Conservation (phyloP, 2,888 invertebrate genomes). For the Sturmia bella region DNA sequence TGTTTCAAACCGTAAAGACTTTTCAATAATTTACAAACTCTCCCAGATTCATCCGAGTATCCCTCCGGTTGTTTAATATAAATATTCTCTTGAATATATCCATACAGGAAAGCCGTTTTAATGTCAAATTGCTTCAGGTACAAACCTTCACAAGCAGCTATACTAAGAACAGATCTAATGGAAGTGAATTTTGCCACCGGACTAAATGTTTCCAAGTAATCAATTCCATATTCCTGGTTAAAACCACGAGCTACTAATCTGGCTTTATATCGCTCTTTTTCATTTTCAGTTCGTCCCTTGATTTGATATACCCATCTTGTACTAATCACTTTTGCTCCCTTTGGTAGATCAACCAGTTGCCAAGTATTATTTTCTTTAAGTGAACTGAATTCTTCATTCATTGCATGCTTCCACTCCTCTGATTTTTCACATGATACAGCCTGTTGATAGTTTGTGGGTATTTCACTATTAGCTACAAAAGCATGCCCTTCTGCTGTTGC, state of each 20-base stretch:
- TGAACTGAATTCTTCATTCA: constrained; percentile 68
- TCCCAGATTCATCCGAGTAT: constrained; percentile 36
- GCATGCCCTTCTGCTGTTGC: constrained; percentile 13
- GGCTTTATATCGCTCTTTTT: constrained; percentile 37
- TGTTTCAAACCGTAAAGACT: constrained; percentile 73
- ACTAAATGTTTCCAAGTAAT: constrained; percentile 69
- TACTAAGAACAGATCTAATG: constrained; percentile 62
- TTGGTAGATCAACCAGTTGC: constrained; percentile 52
- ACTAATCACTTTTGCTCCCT: constrained; percentile 57
- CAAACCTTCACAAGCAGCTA: constrained; percentile 63
- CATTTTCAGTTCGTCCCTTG: constrained; percentile 10
- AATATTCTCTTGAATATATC: constrained; percentile 61
- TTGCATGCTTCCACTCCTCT: constrained; percentile 69
- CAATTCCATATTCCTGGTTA: constrained; percentile 52
- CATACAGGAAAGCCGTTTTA: constrained; percentile 70
- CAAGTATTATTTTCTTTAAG: constrained; percentile 63
- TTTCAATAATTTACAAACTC: constrained; percentile 68
- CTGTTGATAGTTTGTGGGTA: constrained; percentile 55
- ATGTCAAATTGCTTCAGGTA: constrained; percentile 69
- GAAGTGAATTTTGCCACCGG: constrained; percentile 35
- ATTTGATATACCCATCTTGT: constrained; percentile 62
- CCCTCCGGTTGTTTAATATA: constrained; percentile 69
- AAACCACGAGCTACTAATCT: constrained; percentile 52
- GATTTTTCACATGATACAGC: constrained; percentile 29
- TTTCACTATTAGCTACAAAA: constrained; percentile 43